Conservation (phyloP, 2,797 vertebrate species). For the Parauchenoglanis punctatus region DNA sequence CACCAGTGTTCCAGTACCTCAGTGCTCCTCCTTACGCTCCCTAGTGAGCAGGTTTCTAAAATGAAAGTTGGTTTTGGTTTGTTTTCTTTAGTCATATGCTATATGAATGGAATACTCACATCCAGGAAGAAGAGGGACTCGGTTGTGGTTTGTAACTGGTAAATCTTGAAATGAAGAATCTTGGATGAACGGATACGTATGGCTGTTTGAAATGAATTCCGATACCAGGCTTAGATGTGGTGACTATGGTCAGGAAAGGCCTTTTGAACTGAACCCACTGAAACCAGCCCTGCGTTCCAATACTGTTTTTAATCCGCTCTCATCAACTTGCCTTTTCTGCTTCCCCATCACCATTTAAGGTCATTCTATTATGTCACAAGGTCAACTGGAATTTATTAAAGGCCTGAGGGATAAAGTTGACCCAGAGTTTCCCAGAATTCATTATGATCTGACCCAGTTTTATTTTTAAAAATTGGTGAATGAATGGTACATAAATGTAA, state of each 20-base stretch:
- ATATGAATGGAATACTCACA: not conserved
- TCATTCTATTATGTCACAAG: constrained; percentile 3
- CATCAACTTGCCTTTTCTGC: constrained; percentile 14
- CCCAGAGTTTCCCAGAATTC: not conserved
- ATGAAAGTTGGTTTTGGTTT: constrained; percentile 27
- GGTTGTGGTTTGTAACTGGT: not conserved
- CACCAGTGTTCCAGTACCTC: constrained; percentile 31
- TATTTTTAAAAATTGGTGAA: not conserved
- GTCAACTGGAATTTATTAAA: not conserved
- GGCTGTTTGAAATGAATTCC: constrained; percentile 14
- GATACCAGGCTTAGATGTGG: constrained; percentile 37
- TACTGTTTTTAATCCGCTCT: constrained; percentile 18
- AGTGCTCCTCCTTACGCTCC: not conserved
- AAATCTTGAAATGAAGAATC: constrained; percentile 15
- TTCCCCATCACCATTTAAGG: not conserved
- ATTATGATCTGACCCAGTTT: not conserved
- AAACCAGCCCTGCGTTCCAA: constrained; percentile 8
- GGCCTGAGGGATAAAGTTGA: not conserved
- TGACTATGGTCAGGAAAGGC: constrained; percentile 22
- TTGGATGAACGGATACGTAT: not conserved
- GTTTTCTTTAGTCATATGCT: constrained; percentile 16
- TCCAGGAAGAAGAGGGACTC: constrained; percentile 22
- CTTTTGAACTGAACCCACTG: constrained; percentile 14
- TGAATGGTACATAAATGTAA: not conserved
- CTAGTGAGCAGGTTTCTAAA: constrained; percentile 18